phyloP scores from a whole-genome alignment of 2,888 invertebrate species.

The Apotomis turbidana region DNA sequence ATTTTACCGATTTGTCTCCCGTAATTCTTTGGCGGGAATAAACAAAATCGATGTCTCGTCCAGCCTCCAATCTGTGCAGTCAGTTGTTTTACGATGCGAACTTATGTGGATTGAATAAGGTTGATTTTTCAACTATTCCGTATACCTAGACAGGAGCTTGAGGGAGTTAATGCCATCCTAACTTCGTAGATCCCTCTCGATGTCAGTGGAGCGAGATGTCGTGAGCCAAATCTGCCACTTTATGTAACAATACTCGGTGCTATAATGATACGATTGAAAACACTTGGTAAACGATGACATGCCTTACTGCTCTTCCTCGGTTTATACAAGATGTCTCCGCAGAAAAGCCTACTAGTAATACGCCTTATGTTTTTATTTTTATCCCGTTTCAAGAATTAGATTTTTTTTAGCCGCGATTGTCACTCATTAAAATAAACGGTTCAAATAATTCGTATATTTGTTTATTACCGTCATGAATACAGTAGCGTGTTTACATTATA shows the following conservation, averaged over 20 bases:
- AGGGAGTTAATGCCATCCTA: background rate
- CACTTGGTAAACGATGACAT: slow-evolving; percentile 12
- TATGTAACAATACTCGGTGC: slow-evolving; percentile 43
- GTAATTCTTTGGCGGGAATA: slow-evolving; percentile 55
- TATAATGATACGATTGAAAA: slow-evolving; percentile 25
- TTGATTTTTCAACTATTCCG: background rate
- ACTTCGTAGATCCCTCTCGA: slow-evolving; percentile 46
- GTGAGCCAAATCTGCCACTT: slow-evolving; percentile 40
- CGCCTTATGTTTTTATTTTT: background rate
- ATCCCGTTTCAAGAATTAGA: no score
- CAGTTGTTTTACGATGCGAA: background rate
- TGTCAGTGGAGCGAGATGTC: slow-evolving; percentile 49
- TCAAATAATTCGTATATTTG: no score
- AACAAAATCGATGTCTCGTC: slow-evolving; percentile 53
- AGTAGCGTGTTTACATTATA: no score
- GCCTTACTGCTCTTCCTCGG: background rate
- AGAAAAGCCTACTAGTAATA: background rate
- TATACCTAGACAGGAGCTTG: slow-evolving; percentile 1
- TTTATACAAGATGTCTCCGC: background rate
- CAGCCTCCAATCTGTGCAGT: background rate
- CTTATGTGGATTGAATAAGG: background rate
- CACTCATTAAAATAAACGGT: no score
- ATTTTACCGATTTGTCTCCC: slow-evolving; percentile 60
- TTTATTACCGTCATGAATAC: no score
- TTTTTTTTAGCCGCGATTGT: no score